Conservation (phyloP, 2,797 vertebrate species). For the Pangasius djambal region DNA sequence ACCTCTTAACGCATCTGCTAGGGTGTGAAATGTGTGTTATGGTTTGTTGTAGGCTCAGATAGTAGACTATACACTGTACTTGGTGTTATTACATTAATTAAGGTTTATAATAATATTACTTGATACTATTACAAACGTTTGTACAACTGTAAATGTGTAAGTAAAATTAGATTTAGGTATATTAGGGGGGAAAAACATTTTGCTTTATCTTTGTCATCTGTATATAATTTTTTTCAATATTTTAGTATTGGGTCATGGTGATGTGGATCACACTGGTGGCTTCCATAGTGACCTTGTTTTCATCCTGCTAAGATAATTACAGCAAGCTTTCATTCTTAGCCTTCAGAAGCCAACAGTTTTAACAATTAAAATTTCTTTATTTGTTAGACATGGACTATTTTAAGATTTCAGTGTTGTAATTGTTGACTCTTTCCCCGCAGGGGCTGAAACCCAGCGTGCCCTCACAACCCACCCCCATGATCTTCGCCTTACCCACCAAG, state of each 20-base stretch:
- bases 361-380: not conserved
- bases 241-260: not conserved
- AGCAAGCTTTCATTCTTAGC: not conserved
- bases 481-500: constrained; percentile 87
- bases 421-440: constrained; percentile 67
- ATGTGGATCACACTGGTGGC: not conserved
- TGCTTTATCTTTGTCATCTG: too few species aligned
- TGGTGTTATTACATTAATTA: not conserved
- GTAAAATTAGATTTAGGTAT: not conserved
- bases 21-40: not conserved
- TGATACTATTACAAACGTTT: not conserved
- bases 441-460: constrained; percentile 82
- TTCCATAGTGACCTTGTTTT: constrained; percentile 37
- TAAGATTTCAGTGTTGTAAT: not conserved
- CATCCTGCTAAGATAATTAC: not conserved
- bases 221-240: too few species aligned
- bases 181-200: not conserved
- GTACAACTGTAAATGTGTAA: not conserved
- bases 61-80: not conserved
- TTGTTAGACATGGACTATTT: not conserved
- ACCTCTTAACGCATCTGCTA: not conserved
- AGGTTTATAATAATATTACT: not conserved
- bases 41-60: not conserved
- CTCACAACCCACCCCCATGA: constrained; percentile 77
- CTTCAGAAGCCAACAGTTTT: not conserved